phyloP scores from a whole-genome alignment of 2,797 vertebrate species.

The Danio choprae region DNA sequence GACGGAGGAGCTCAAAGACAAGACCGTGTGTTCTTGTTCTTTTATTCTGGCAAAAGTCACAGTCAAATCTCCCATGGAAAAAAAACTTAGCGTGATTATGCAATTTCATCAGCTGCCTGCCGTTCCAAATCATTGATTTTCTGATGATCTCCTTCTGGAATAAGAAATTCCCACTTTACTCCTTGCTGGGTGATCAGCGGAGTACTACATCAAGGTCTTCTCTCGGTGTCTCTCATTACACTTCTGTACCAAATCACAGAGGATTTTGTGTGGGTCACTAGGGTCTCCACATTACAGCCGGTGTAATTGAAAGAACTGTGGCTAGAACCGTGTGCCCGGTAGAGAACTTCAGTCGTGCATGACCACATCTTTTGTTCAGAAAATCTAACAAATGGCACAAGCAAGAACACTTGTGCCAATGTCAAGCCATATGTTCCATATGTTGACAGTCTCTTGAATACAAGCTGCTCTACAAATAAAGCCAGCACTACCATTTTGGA shows the following conservation, averaged over 20 bases:
- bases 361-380: not conserved
- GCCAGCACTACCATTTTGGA: not conserved
- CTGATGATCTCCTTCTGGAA: constrained; percentile 46
- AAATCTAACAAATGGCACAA: not conserved
- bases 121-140: constrained; percentile 53
- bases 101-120: constrained; percentile 33
- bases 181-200: not conserved
- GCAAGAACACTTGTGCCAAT: not conserved
- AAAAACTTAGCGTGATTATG: constrained; percentile 24
- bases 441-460: not conserved
- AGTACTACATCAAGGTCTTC: constrained; percentile 22
- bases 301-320: constrained; percentile 18
- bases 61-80: constrained; percentile 30
- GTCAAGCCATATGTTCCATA: not conserved
- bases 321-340: not conserved
- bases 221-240: constrained; percentile 10
- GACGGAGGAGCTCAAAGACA: constrained; percentile 23
- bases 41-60: constrained; percentile 36
- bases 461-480: not conserved
- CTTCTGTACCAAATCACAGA: constrained; percentile 4
- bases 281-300: constrained; percentile 35
- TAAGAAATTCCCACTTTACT: constrained; percentile 37
- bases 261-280: constrained; percentile 14
- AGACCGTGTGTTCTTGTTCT: constrained; percentile 36
- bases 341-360: not conserved